These are phyloP conservation scores for Zaprionus nigranus DNA, from an alignment of 1,140 invertebrate genomes.

Conservation along the genomic window DNA sequence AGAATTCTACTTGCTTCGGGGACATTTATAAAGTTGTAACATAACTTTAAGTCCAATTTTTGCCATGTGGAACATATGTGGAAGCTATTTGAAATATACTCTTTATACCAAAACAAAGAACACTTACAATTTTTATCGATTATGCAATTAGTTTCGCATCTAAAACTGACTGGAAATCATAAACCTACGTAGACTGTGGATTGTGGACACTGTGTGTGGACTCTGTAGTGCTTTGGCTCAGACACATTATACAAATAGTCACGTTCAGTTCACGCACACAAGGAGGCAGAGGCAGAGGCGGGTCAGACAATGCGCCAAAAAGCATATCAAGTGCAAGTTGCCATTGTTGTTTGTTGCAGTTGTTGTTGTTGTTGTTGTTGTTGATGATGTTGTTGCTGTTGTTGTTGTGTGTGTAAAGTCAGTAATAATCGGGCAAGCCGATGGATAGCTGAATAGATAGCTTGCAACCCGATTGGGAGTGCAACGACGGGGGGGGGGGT, in stretches of 20 bases:
- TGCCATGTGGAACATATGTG: slow-evolving; percentile 18
- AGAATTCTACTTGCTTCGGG: not conserved
- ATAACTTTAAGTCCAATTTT: not conserved
- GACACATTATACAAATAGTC: slow-evolving; percentile 64
- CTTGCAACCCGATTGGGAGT: not conserved
- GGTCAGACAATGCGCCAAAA: slow-evolving; percentile 30
- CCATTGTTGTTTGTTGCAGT: slow-evolving; percentile 10
- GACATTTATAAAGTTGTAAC: not conserved
- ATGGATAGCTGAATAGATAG: slow-evolving; percentile 26
- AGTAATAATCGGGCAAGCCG: slow-evolving; percentile 41
- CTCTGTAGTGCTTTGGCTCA: slow-evolving; percentile 50
- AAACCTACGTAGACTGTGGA: not conserved
- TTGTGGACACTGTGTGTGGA: slow-evolving; percentile 22
- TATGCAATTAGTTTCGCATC: slow-evolving; percentile 18
- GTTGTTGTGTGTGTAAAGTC: slow-evolving; percentile 31
- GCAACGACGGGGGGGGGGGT: not conserved
- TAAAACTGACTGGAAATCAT: slow-evolving; percentile 23
- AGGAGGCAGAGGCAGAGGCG: not conserved
- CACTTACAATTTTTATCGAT: slow-evolving; percentile 39
- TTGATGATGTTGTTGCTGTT: not conserved
- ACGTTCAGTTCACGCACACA: slow-evolving; percentile 45
- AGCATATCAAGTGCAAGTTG: slow-evolving; percentile 69
- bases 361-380: not conserved
- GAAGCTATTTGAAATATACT: not conserved
- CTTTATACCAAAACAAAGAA: not conserved